Evolutionary conservation across 53 echinoderm and acorn worm genomes (phyloP).

Genomic region (Patiria pectinifera): DNA sequence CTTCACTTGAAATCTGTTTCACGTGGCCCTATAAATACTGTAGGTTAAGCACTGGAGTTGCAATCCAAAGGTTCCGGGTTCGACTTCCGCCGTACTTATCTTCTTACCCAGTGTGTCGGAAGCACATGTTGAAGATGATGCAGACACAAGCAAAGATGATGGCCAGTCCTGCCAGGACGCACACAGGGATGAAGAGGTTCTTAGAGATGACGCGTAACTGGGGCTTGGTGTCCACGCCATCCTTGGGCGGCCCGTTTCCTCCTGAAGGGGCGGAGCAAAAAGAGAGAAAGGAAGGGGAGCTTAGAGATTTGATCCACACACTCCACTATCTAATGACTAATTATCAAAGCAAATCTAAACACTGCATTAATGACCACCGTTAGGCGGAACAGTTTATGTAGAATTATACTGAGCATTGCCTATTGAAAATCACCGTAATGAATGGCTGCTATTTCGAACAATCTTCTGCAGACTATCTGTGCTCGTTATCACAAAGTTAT

Average conservation of each 20-base stretch:
- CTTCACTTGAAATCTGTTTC: too few species aligned
- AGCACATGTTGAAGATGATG: conserved; percentile 88
- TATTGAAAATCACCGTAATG: too few species aligned
- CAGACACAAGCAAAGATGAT: conserved; percentile 87
- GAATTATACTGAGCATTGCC: too few species aligned
- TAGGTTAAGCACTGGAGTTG: not conserved
- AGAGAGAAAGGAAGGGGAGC: not conserved
- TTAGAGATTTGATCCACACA: not conserved
- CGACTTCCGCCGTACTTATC: not conserved
- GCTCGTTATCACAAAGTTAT: too few species aligned
- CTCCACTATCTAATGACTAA: too few species aligned
- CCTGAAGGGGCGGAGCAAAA: not conserved
- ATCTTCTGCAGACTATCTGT: too few species aligned
- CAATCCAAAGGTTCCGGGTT: not conserved
- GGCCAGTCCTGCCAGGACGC: conserved; percentile 77
- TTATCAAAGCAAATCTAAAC: too few species aligned
- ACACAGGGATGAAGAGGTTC: conserved; percentile 85
- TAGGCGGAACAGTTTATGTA: too few species aligned
- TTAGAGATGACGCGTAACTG: conserved; percentile 80
- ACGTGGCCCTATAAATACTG: too few species aligned
- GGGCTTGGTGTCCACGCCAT: conserved; percentile 75
- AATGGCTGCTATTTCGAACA: too few species aligned
- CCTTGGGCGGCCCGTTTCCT: conserved; percentile 72
- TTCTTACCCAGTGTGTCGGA: conserved; percentile 87
- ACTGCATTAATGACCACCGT: too few species aligned